These are phyloP conservation scores for Dasyurus viverrinus DNA, from an alignment of 2,113 vertebrate species.

Conservation along the genomic window DNA sequence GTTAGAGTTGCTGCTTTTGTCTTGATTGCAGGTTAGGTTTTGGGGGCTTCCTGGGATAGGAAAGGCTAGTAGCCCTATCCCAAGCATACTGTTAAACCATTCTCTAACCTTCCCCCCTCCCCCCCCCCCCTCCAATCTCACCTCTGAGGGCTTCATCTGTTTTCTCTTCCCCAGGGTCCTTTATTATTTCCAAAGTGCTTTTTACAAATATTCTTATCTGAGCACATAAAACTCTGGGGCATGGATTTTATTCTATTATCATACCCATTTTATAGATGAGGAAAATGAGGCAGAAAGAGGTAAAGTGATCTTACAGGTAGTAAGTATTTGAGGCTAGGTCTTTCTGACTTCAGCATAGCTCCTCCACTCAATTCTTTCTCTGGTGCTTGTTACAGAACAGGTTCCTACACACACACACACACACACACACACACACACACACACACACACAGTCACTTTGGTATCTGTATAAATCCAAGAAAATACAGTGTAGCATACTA, in stretches of 20 bases:
- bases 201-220: neutral
- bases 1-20: neutral
- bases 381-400: neutral
- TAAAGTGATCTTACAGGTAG: neutral
- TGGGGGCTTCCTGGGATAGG: neutral
- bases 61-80: neutral
- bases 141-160: neutral
- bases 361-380: neutral
- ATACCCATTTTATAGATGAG: neutral
- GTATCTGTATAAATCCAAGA: neutral
- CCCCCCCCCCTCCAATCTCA: neutral
- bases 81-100: neutral
- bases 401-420: neutral
- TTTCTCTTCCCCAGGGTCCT: neutral
- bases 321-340: neutral
- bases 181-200: neutral
- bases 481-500: neutral
- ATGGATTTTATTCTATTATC: neutral
- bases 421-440: neutral
- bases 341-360: neutral
- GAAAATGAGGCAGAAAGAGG: neutral
- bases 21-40: neutral
- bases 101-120: neutral
- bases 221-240: neutral
- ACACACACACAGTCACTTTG: neutral